A percentile compares a stretch with the other conserved stretches of the same genome.
Conservation (phyloP, 2,797 vertebrate species). For the Coregonus suidteri region DNA sequence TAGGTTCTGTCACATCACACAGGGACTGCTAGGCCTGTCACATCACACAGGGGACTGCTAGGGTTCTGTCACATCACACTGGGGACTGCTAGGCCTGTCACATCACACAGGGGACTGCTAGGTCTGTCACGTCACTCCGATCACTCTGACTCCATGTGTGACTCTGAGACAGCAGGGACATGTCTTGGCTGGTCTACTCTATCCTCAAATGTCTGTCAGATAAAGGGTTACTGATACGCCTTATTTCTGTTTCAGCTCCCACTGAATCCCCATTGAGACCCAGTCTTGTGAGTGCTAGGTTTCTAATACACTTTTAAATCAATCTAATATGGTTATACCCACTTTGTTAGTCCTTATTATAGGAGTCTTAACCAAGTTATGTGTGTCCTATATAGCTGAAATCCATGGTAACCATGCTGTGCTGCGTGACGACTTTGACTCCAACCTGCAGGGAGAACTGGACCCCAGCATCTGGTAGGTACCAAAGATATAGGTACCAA, state of each 20-base stretch:
- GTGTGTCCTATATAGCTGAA: slow-evolving; percentile 77
- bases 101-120: no score
- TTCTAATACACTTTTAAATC: background rate
- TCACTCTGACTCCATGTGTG: no score
- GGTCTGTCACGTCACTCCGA: no score
- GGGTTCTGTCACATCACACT: no score
- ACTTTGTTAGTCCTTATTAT: background rate
- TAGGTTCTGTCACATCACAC: rapidly evolving
- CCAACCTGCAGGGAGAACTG: slow-evolving; percentile 85
- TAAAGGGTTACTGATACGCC: no score
- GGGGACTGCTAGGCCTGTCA: no score
- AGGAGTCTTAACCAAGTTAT: background rate
- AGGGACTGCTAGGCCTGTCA: no score
- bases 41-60: no score
- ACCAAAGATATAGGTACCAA: background rate
- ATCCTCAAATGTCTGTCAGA: no score
- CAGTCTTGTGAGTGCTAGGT: slow-evolving; percentile 81
- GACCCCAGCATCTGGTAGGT: slow-evolving; percentile 91
- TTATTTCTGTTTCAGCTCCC: slow-evolving; percentile 79
- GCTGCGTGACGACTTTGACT: slow-evolving; percentile 96
- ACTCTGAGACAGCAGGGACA: no score
- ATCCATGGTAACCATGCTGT: slow-evolving; percentile 90
- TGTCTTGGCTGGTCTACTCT: no score
- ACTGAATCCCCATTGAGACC: slow-evolving; percentile 89
- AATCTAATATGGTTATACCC: background rate